Percentiles rank a stretch among this genome's conserved stretches.
phyloP scores from a whole-genome alignment of 2,113 vertebrate genomes.

The Callocephalon fimbriatum region DNA sequence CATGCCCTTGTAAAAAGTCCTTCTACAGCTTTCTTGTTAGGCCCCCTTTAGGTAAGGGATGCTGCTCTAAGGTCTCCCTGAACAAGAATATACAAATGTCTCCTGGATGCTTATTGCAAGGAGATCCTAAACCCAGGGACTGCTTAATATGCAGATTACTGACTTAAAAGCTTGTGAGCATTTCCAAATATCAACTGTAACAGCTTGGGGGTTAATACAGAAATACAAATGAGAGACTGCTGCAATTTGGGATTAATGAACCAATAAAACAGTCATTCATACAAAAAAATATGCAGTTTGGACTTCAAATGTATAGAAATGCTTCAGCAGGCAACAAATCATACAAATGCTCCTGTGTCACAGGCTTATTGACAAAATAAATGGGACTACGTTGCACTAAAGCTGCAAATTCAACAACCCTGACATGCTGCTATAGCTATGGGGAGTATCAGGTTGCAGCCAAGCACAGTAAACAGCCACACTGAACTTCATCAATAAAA shows the following conservation, averaged over 20 bases:
- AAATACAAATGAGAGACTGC: background rate
- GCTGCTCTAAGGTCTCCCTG: background rate
- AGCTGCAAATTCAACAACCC: background rate
- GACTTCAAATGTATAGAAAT: constrained; percentile 27
- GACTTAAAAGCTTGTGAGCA: background rate
- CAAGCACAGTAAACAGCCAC: background rate
- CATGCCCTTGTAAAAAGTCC: background rate
- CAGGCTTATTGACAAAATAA: background rate
- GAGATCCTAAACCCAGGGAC: background rate
- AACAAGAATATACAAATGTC: background rate
- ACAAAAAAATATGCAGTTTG: background rate
- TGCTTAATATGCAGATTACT: background rate
- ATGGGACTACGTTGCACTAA: background rate
- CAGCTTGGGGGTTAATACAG: background rate
- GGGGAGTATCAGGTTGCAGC: background rate
- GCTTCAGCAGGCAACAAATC: constrained; percentile 12
- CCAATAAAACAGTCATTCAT: constrained; percentile 11
- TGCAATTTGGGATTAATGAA: constrained; percentile 27
- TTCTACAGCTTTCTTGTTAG: background rate
- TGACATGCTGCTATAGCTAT: background rate
- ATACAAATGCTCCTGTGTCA: background rate
- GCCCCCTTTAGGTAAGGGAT: background rate
- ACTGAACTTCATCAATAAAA: background rate
- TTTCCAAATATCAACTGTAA: background rate
- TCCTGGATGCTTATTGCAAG: background rate